Evolutionary conservation across 2,113 vertebrate genomes (phyloP).

Genomic region (Chrysochloris asiatica): DNA sequence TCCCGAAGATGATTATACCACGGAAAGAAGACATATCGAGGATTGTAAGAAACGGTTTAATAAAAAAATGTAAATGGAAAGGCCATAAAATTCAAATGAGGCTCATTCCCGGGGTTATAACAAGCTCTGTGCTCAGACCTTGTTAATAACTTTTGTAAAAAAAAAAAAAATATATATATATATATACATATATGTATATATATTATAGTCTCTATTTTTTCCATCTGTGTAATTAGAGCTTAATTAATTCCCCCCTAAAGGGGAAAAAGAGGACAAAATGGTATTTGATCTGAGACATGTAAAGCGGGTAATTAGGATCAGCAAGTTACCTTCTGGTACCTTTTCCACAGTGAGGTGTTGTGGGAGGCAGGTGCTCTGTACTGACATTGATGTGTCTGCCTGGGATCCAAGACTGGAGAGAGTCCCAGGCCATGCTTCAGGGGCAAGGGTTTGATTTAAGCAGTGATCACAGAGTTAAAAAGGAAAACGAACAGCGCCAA

Average conservation of each 20-base stretch:
- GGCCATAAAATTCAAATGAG: conserved; percentile 77
- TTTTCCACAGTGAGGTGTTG: not conserved
- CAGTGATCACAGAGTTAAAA: not conserved
- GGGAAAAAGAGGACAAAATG: conserved; percentile 71
- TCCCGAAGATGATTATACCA: conserved; percentile 53
- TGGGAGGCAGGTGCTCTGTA: not conserved
- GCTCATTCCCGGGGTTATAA: conserved; percentile 73
- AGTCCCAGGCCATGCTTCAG: not conserved
- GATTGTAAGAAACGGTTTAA: conserved; percentile 76
- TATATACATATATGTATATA: too few relatives aligned
- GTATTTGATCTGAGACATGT: conserved; percentile 72
- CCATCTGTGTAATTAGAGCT: conserved; percentile 62
- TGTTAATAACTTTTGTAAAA: conserved; percentile 65
- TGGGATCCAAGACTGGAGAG: not conserved
- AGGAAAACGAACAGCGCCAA: not conserved
- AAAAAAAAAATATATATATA: conserved; percentile 40
- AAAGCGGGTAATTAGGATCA: conserved; percentile 38
- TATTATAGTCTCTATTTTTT: conserved; percentile 74
- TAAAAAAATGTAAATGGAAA: conserved; percentile 76
- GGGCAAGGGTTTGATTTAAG: not conserved
- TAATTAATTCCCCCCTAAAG: conserved; percentile 73
- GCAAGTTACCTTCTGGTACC: conserved; percentile 24
- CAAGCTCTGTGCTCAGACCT: conserved; percentile 69
- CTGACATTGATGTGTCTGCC: not conserved
- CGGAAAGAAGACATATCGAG: conserved; percentile 67